phyloP scores from a whole-genome alignment of 2,113 vertebrate species.

The Suncus etruscus region DNA sequence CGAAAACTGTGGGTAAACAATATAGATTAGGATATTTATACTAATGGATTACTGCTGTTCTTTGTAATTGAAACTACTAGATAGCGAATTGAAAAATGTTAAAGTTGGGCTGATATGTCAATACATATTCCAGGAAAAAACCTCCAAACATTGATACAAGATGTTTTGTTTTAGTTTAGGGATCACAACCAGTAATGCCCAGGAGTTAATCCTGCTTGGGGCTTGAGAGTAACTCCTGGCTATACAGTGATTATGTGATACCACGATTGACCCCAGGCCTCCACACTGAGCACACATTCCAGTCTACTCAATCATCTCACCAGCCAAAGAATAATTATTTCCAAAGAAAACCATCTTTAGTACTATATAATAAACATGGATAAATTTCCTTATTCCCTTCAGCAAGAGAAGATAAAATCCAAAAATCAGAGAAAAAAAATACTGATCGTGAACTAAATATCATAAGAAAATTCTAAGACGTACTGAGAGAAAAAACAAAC shows the following conservation, averaged over 20 bases:
- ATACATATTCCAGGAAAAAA: constrained; percentile 25
- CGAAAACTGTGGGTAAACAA: background rate
- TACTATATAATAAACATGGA: background rate
- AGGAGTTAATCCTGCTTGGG: too few species aligned
- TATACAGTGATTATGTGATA: too few species aligned
- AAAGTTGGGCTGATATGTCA: background rate
- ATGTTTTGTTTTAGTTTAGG: too few species aligned
- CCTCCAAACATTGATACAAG: background rate
- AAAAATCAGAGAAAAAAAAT: constrained; percentile 48
- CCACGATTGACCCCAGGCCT: too few species aligned
- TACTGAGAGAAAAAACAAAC: background rate
- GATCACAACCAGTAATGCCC: too few species aligned
- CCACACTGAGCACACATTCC: too few species aligned
- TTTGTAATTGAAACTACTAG: constrained; percentile 27
- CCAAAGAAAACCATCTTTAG: constrained; percentile 11
- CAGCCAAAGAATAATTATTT: too few species aligned
- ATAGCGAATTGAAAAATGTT: constrained; percentile 8
- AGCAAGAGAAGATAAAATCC: constrained; percentile 7
- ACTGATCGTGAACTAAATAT: background rate
- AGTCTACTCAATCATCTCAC: too few species aligned
- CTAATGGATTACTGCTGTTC: background rate
- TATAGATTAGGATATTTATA: constrained; percentile 18
- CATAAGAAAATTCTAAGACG: background rate
- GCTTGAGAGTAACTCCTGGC: too few species aligned
- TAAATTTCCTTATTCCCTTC: constrained; percentile 27